Conservation (phyloP, 2,113 vertebrate species). For the Prochilodus magdalenae region DNA sequence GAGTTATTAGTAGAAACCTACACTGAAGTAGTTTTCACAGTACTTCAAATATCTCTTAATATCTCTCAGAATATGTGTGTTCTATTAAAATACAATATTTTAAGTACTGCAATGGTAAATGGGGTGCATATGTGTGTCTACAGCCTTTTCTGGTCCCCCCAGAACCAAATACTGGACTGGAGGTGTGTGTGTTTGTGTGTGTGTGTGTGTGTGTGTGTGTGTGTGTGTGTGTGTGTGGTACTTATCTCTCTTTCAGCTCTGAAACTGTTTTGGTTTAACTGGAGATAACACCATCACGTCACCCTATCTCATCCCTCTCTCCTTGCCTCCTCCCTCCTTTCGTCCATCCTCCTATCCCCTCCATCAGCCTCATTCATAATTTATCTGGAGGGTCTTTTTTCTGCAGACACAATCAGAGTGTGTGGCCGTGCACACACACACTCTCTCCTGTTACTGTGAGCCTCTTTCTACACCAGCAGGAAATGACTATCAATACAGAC, state of each 20-base stretch:
- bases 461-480: conserved; percentile 77
- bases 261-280: conserved; percentile 74
- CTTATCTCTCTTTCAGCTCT: conserved; percentile 62
- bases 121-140: not conserved
- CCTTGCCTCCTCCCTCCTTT: conserved; percentile 34
- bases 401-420: conserved; percentile 72
- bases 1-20: too few relatives aligned
- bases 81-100: too few relatives aligned
- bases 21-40: too few relatives aligned
- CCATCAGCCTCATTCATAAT: conserved; percentile 81
- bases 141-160: not conserved
- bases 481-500: conserved; percentile 77
- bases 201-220: conserved; percentile 12
- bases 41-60: too few relatives aligned
- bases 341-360: conserved; percentile 63
- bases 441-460: conserved; percentile 69
- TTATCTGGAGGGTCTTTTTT: conserved; percentile 78
- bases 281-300: conserved; percentile 68
- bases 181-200: conserved; percentile 25
- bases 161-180: not conserved
- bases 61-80: too few relatives aligned
- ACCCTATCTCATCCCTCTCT: conserved; percentile 49
- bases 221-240: conserved; percentile 31
- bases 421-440: conserved; percentile 64
- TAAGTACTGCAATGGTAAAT: too few relatives aligned